Conservation (phyloP, 2,797 vertebrate species). For the Pangasius mekongensis region DNA sequence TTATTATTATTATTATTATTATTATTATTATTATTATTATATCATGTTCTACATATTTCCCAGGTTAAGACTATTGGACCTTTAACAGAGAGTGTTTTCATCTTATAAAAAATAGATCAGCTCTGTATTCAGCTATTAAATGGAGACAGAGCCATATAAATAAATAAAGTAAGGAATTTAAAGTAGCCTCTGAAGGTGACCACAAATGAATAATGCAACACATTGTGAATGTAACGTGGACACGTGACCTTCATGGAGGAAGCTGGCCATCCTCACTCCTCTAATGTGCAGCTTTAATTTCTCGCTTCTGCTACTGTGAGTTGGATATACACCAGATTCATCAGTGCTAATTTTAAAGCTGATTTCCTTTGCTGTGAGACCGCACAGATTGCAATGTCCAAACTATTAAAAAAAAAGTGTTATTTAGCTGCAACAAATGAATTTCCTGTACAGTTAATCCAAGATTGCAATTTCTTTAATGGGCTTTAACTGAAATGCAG, state of each 20-base stretch:
- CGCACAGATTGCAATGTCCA: neutral
- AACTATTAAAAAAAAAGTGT: slow-evolving; percentile 1
- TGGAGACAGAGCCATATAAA: neutral
- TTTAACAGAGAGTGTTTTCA: neutral
- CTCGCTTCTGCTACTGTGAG: slow-evolving; percentile 3
- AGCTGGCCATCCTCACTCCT: neutral
- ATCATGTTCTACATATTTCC: neutral
- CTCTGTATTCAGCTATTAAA: neutral
- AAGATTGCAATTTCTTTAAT: neutral
- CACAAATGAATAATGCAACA: slow-evolving; percentile 27
- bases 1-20: neutral
- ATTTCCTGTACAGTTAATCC: slow-evolving; percentile 4
- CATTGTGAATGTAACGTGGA: slow-evolving; percentile 22
- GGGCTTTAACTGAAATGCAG: neutral
- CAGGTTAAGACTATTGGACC: neutral
- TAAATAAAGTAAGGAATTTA: slow-evolving; percentile 33
- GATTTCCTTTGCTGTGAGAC: slow-evolving; percentile 16
- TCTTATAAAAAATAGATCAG: neutral
- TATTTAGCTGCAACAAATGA: slow-evolving; percentile 11
- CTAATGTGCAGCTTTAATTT: neutral
- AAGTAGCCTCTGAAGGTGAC: slow-evolving; percentile 30
- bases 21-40: neutral
- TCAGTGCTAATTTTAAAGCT: slow-evolving; percentile 10
- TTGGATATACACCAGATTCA: slow-evolving; percentile 7
- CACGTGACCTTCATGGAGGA: slow-evolving; percentile 1